Evolutionary conservation across 2,888 invertebrate genomes (phyloP), one percentile per base, ranked within the genome.

Genomic region (Xestia rhomboidea): DNA sequence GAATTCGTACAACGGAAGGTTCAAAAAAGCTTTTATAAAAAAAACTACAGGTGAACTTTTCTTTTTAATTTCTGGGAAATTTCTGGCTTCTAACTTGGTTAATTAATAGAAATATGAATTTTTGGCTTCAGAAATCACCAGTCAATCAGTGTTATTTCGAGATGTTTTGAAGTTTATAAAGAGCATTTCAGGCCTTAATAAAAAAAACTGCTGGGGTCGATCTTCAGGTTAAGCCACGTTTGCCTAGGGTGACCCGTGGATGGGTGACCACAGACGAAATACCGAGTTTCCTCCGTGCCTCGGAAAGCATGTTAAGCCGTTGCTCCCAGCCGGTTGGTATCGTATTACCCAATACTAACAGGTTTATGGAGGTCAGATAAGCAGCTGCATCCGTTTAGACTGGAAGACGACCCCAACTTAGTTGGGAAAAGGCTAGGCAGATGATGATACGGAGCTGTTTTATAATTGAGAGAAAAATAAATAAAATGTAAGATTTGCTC

Each of bases 21-120:
- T 27, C 13, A 44, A 62, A 72, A 71, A 60, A 21, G 21, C 21
- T 60, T 75, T 75, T 51, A 64, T 62, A 38, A 67, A 27, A 46
- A 76, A 69, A 66, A 34, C 30, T 30, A 34, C 27, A 8, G 18
- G 27, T 30, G 8, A 27, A 30, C 27, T 18, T 8, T 60, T 54
- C 5, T 54, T 54, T n/a, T 54, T 54, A n/a, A 54, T n/a, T 57
- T 27, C 57, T 18, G 15, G 7, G 57, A 57, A 18, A 27, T 54
- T 54, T n/a, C 10, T 10, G n/a, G 15, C 27, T 27, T 6, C 5
- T n/a, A n/a, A n/a, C 54, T n/a, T 54, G 57, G 27, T 57, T 27
- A 30, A 6, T 27, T n/a, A 15, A 27, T 6, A 13, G 13, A 6
- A 57, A 30, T 30, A 30, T 30, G 15, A 7, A 24, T 46, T 57